Percentiles rank a stretch among this genome's conserved stretches.
Conservation (phyloP, 2,797 vertebrate genomes). For the Esox masquinongy region DNA sequence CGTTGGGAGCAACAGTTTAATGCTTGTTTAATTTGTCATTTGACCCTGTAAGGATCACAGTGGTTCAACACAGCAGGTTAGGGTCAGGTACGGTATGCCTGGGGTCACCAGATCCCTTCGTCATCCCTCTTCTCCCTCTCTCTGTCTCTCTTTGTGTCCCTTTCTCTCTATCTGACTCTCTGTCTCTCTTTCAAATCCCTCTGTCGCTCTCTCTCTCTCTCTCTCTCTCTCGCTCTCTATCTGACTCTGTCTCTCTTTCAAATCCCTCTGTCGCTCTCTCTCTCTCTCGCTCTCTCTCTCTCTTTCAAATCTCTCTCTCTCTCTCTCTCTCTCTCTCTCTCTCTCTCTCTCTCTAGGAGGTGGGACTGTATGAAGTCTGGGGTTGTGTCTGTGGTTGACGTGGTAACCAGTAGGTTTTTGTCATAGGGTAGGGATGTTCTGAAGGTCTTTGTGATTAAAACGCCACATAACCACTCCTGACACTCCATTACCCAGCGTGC, state of each 20-base stretch:
- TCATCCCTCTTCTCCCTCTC: neutral
- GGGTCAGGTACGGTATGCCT: no score
- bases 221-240: neutral
- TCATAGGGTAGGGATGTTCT: conserved; percentile 58
- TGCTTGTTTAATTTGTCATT: no score
- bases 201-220: neutral
- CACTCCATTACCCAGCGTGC: conserved; percentile 81
- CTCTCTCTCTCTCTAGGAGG: neutral
- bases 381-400: conserved; percentile 19
- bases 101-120: neutral
- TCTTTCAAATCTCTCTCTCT: neutral
- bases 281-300: neutral
- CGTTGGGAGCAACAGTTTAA: no score
- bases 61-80: no score
- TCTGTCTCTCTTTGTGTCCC: neutral
- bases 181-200: neutral
- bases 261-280: neutral
- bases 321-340: neutral
- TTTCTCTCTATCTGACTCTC: no score
- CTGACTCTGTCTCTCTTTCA: no score
- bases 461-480: conserved; percentile 72
- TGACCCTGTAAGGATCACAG: no score
- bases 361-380: neutral
- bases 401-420: conserved; percentile 64
- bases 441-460: conserved; percentile 79